phyloP scores from a whole-genome alignment of 2,113 vertebrate species.

The Cichladusa arquata region DNA sequence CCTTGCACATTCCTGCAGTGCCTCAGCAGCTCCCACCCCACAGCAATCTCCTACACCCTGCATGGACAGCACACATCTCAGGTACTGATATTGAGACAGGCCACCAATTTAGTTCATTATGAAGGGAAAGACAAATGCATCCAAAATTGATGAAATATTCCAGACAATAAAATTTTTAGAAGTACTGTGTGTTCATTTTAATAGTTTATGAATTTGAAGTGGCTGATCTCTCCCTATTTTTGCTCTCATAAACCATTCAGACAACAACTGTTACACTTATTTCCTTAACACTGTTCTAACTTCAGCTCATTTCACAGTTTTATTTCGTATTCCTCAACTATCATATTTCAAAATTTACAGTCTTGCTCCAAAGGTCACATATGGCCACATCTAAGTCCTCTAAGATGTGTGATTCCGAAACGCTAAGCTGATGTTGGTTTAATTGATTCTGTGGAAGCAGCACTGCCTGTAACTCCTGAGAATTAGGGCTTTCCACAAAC shows the following conservation, averaged over 20 bases:
- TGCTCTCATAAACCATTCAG: background rate
- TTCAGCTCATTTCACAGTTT: background rate
- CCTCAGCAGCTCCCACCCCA: background rate
- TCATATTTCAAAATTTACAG: background rate
- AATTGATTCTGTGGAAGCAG: slow-evolving; percentile 29
- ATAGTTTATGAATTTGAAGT: background rate
- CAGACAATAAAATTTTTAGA: background rate
- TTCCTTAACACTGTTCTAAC: background rate
- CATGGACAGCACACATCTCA: background rate
- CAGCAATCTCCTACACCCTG: background rate
- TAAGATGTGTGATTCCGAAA: background rate
- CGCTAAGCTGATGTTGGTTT: background rate
- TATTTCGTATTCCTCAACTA: background rate
- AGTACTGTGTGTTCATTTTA: background rate
- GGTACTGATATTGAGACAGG: background rate
- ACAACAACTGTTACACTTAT: background rate
- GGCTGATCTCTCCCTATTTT: background rate
- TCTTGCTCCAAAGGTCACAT: background rate
- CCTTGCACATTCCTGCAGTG: background rate
- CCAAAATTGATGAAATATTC: background rate
- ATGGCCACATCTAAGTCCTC: background rate
- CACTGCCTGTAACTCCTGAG: background rate
- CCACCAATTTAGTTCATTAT: background rate
- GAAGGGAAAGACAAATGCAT: background rate
- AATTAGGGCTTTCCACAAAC: background rate